Base-by-base conservation (phyloP, 2,888 invertebrate genomes). In the Eupithecia abbreviata region DNA sequence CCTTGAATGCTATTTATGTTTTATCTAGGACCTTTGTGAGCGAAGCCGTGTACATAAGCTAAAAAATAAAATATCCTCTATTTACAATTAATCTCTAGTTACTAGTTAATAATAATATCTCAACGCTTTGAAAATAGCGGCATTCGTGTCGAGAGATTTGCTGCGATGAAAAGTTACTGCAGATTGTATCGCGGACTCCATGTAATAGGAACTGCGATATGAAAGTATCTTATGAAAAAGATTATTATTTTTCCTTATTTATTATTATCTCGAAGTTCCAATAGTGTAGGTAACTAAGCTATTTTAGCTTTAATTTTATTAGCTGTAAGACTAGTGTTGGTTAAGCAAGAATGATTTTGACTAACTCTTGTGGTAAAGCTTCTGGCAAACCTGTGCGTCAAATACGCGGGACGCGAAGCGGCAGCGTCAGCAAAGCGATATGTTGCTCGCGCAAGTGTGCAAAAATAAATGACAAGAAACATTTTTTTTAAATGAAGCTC, bases 121-220 rank as follows among this genome's bases (percentile, higher is more conserved):
- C 45, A 18, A 30, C 51, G 71, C 45, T 80, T 78, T 41, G 84
- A 83, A 66, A 86, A 85, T 86, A 87, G 88, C 81, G 79, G 79
- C 85, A 81, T 84, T 87, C 86, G 84, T 81, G 81, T 85, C 82
- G 76, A 80, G 81, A 84, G 85, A 86, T 81, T 83, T 84, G 82
- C 81, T 84, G 82, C 84, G 82, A 89, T 90, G 90, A 86, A 88
- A 89, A 90, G 87, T 89, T 90, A 91, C 88, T 90, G 88, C 90
- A 90, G 88, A 90, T 90, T 89, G 88, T 87, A 90, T 87, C 84
- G 85, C 83, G 84, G 84, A 73, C 73, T 73, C 62, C 4, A 15
- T 42, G 65, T 66, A 42, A 30, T 66, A 66, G 3, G 42, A 65
- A 65, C 66, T 66, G 42, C 15, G 6, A 42, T 66, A 66, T 30